Evolutionary conservation across 2,888 invertebrate genomes (phyloP), one percentile per base, ranked within the genome.

Genomic region (Andricus quercusramuli): DNA sequence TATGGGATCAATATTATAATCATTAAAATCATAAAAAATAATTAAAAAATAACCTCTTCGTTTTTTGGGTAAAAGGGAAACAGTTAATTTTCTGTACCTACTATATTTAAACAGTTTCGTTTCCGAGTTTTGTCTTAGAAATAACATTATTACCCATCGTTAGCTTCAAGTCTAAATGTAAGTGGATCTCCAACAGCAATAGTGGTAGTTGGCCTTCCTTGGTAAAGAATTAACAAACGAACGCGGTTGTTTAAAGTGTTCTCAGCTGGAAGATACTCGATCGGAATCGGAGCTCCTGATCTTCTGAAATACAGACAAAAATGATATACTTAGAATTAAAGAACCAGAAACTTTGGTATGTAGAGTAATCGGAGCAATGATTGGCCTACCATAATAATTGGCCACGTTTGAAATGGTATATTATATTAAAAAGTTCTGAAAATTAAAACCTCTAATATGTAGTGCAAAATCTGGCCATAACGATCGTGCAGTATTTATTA

Each of bases 151-250:
- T 86, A 92, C 83, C 98, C 97, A 88, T 97, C 97, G 92, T 97
- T 97, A 0, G 98, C 96, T 93, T 98, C 98, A 76, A 98, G 93
- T 83, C 97, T 95, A 94, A 98, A 98, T 13, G 98, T 98, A 13
- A 98, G 91, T 0, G 98, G 98, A 93, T 98, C 98, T 1, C 98
- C 98, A 3, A 98, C 98, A 11, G 98, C 98, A 68, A 98, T 98
- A 1, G 98, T 98, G 0, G 98, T 98, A 0, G 98, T 98, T 1
- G 98, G 98, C 86, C 98, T 93, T 66, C 97, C 97, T 93, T 98
- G 97, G 91, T 98, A 98, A 70, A 98, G 92, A 86, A 98, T 98
- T 93, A 96, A 94, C 83, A 98, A 93, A 25, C 97, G 95, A 2
- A 98, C 97, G 90, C 97, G 96, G 0, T 97, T 97, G 91, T 98